These are phyloP conservation scores for Fulica atra DNA, from an alignment of 2,113 vertebrate genomes.

Conservation along the genomic window DNA sequence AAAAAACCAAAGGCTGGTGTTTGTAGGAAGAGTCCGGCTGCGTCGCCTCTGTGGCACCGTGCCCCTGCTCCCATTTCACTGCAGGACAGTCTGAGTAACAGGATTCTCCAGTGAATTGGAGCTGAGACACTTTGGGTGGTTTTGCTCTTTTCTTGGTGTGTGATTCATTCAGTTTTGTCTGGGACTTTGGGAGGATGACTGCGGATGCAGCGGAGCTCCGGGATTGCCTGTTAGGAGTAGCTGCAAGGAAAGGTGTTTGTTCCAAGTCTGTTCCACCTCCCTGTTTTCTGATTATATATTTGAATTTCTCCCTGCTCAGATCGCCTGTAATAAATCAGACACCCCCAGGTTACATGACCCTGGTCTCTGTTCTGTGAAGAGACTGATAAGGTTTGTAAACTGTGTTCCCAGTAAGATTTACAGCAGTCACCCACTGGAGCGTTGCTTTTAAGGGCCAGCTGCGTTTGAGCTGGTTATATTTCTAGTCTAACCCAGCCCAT, in stretches of 20 bases:
- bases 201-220: neutral
- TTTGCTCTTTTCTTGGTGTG: neutral
- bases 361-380: neutral
- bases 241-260: neutral
- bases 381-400: neutral
- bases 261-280: neutral
- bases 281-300: neutral
- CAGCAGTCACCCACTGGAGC: neutral
- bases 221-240: neutral
- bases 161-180: conserved; percentile 5
- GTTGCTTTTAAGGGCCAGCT: neutral
- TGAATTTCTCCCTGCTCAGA: neutral
- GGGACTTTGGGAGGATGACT: neutral
- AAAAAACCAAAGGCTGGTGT: neutral
- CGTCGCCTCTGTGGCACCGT: neutral
- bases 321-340: neutral
- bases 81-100: neutral
- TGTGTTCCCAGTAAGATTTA: neutral
- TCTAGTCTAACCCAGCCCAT: neutral
- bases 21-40: neutral
- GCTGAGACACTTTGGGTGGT: neutral
- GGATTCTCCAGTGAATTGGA: neutral
- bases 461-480: neutral
- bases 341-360: neutral
- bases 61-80: neutral